Evolutionary conservation across 2,113 vertebrate species (phyloP), one percentile per base, ranked within the genome.

Genomic region (Megatriorchis doriae): DNA sequence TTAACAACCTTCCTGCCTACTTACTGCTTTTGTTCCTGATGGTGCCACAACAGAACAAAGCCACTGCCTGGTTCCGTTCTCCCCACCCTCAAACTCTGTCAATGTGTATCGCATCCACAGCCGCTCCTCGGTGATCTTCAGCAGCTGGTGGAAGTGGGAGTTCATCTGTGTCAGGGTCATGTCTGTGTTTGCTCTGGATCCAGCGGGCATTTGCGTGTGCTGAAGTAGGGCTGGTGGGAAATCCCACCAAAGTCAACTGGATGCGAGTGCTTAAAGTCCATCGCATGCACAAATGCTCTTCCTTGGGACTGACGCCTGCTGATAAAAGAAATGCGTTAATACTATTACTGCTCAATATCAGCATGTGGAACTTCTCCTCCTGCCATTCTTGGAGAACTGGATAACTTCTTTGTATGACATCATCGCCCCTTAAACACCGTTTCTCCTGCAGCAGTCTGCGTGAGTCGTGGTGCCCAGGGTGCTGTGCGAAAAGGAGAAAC

Each of bases 391-490:
- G 59, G 48, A 86, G 63, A 73, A 48, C 18, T 15, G 48, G 8
- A 23, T 34, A 68, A 42, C 58, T 85, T 16, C 10, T 63, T 10
- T 47, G 13, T 31, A 17, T 70, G 34, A 62, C 3, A 1, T 34
- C 5, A 3, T n/a, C 5, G 2, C 34, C 25, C 42, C 32, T 75
- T 36, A 65, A 74, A 23, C 11, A 23, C 0, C 0, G 1, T 34
- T 78, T 81, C 34, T 77, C 11, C 53, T 58, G 77, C 42, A 42
- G 38, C 65, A 40, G 18, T 13, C n/a, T 61, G 16, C 1, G 1
- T 42, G 20, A 26, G 32, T 5, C 3, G 0, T 66, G 22, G 10
- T 45, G 29, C 10, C 4, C 16, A 36, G 16, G 14, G 26, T 15
- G 8, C 31, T 1, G 2, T 17, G 17, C 3, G 13, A 48, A 75